phyloP scores from a whole-genome alignment of 2,113 vertebrate genomes.

The Hydrolagus affinis region DNA sequence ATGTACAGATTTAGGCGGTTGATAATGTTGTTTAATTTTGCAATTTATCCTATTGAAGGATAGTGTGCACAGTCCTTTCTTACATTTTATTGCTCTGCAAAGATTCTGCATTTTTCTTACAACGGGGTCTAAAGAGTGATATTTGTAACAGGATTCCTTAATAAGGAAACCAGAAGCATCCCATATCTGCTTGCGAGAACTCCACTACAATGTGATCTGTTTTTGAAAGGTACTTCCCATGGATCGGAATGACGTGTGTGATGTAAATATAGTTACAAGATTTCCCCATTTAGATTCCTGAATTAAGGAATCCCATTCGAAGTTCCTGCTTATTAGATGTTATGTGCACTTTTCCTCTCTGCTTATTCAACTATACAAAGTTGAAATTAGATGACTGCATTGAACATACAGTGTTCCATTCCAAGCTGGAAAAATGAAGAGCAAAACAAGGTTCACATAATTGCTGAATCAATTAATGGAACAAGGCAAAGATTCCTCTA shows the following conservation, averaged over 20 bases:
- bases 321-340: too few relatives aligned
- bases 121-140: background rate
- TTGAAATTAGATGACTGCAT: background rate
- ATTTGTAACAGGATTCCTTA: too few relatives aligned
- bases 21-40: background rate
- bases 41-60: slow-evolving; percentile 6
- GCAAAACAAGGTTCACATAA: background rate
- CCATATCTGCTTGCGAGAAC: too few relatives aligned
- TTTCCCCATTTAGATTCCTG: too few relatives aligned
- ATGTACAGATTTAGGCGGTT: background rate
- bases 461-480: background rate
- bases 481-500: background rate
- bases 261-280: too few relatives aligned
- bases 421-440: background rate
- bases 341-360: too few relatives aligned
- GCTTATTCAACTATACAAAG: background rate
- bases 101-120: background rate
- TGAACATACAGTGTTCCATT: background rate
- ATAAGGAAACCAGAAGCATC: too few relatives aligned
- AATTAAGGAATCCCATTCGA: too few relatives aligned
- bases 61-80: background rate
- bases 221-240: too few relatives aligned
- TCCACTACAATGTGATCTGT: too few relatives aligned
- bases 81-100: background rate
- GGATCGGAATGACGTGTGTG: too few relatives aligned